Evolutionary conservation across 2,888 invertebrate genomes (phyloP).

Genomic region (Epinotia nisella): DNA sequence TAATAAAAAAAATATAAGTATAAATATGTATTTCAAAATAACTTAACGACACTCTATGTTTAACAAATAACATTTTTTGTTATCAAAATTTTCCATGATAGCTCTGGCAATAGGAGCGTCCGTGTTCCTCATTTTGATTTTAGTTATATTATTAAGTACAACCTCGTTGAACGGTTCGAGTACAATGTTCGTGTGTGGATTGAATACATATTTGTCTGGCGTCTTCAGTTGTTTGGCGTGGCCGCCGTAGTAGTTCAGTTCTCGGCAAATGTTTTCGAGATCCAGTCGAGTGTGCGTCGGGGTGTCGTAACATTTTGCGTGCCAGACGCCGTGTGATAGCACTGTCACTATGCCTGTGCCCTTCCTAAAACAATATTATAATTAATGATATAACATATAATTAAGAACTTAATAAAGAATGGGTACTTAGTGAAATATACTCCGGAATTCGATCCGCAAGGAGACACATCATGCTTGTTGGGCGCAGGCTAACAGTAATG

Average conservation of each 20-base stretch:
- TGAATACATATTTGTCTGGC: constrained; percentile 53
- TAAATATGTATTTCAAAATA: not conserved
- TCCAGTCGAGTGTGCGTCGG: constrained; percentile 79
- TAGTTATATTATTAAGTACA: constrained; percentile 70
- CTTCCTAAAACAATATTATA: constrained; percentile 63
- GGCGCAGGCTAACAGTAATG: not conserved
- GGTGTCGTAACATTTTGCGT: constrained; percentile 87
- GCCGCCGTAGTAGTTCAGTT: constrained; percentile 85
- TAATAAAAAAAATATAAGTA: not conserved
- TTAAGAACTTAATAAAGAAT: too few relatives aligned
- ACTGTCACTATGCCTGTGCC: constrained; percentile 88
- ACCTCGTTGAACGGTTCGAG: constrained; percentile 71
- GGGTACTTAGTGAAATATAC: too few relatives aligned
- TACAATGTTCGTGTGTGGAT: constrained; percentile 64
- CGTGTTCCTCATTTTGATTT: constrained; percentile 70
- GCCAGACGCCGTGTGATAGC: constrained; percentile 88
- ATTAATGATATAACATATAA: not conserved
- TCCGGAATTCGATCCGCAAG: not conserved
- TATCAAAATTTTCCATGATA: constrained; percentile 54
- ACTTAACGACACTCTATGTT: constrained; percentile 77
- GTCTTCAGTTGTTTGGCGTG: constrained; percentile 75
- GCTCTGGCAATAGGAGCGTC: constrained; percentile 69
- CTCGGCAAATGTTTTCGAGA: constrained; percentile 85
- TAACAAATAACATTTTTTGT: constrained; percentile 72
- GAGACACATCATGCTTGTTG: not conserved